phyloP scores from a whole-genome alignment of 2,888 invertebrate genomes.

The Acronicta psi region DNA sequence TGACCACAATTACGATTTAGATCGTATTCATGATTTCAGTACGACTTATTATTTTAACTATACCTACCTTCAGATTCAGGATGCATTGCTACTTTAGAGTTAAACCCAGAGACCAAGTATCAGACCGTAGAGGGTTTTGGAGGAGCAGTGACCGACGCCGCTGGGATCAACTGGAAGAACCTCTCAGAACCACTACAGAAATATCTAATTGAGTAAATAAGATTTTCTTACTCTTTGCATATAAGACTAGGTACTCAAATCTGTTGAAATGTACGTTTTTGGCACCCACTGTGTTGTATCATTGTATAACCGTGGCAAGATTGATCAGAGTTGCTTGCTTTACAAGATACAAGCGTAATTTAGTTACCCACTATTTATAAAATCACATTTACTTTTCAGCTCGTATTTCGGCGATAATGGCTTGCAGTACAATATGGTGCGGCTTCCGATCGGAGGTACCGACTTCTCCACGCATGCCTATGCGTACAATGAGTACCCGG shows the following conservation, averaged over 20 bases:
- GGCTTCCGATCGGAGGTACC: constrained; percentile 92
- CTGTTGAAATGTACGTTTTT: too few species aligned
- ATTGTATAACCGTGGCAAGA: too few species aligned
- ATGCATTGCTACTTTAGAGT: constrained; percentile 21
- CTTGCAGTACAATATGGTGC: constrained; percentile 92
- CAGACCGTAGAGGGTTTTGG: constrained; percentile 95
- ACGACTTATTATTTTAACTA: too few species aligned
- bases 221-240: too few species aligned
- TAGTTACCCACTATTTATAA: too few species aligned
- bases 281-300: too few species aligned
- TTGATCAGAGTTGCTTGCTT: too few species aligned
- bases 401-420: constrained; percentile 92
- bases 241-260: too few species aligned
- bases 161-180: constrained; percentile 91
- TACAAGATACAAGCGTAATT: too few species aligned
- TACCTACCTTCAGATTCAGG: constrained; percentile 18
- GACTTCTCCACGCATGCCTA: constrained; percentile 95
- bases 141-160: constrained; percentile 93
- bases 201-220: constrained; percentile 57
- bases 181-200: constrained; percentile 81
- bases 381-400: constrained; percentile 84
- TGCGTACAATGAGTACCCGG: constrained; percentile 91
- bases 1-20: too few species aligned
- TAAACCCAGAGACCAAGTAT: constrained; percentile 63
- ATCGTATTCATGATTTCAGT: too few species aligned